Base-by-base conservation (phyloP, 2,888 invertebrate species). In the Palloptera scutellata region DNA sequence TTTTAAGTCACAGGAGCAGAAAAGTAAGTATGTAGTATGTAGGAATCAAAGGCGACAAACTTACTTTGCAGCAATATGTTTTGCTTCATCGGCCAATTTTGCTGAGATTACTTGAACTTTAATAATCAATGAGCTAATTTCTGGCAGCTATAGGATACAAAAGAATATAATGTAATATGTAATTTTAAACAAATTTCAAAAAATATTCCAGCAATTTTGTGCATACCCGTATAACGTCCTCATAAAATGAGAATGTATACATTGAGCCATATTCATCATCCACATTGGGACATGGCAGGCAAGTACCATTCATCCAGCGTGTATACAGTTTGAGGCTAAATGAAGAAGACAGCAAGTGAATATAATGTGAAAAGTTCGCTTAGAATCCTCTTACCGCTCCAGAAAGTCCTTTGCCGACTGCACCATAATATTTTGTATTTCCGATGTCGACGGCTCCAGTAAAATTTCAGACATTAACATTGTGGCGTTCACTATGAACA, bases 291-390 rank as follows among this genome's bases (percentile, higher is more conserved):
- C 93, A 92, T 51, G 90, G 88, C 0, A 93, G 79, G 77, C 96
- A 96, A 0, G 92, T 92, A 12, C 90, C 90, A 75, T 90, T 87
- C 92, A 94, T 92, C 96, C 96, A 97, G 10, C 96, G 90, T 0
- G 92, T 89, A 78, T 96, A 93, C 0, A 87, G 83, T 75, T 91
- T 92, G 8, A 94, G 82, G 69, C 92, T 92, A 77, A 43, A 75
- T 58, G 53, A 66, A 64, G 17, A 53, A 54, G 54, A 12, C 12
- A 30, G 6, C 2, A 30, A 30, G 6, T 30, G 30, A 30, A 30
- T 30, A 30, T 30, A 30, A 30, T 30, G 6, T 30, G 30, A 30
- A 30, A 6, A 2, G 3, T 30, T 30, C 3, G 30, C 30, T 4
- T 30, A 30, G 6, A 30, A 4, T 30, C n/a, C n/a, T 30, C 76